Evolutionary conservation across 2,888 invertebrate genomes (phyloP), one percentile per base, ranked within the genome.

Genomic region (Chloromyia formosa): DNA sequence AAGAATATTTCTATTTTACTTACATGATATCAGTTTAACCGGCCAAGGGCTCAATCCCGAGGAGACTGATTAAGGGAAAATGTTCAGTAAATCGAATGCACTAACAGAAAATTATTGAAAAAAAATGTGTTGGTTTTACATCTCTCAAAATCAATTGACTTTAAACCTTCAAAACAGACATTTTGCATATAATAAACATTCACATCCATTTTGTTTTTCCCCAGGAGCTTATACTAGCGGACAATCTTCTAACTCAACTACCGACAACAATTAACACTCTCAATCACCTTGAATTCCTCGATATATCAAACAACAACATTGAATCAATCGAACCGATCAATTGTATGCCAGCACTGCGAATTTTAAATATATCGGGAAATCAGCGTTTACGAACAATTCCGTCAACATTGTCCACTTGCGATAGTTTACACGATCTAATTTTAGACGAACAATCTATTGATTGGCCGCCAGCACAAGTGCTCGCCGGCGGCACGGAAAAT

Each of bases 151-250:
- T n/a, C n/a, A n/a, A n/a, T n/a, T n/a, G n/a, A n/a, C n/a, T n/a
- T n/a, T n/a, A n/a, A n/a, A n/a, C n/a, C n/a, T n/a, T n/a, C n/a
- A n/a, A n/a, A n/a, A n/a, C n/a, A n/a, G n/a, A n/a, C n/a, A n/a
- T n/a, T n/a, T n/a, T n/a, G n/a, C n/a, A n/a, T n/a, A n/a, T n/a
- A n/a, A n/a, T n/a, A n/a, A n/a, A n/a, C n/a, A n/a, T n/a, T n/a
- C n/a, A n/a, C n/a, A n/a, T n/a, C n/a, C n/a, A 74, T 53, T 49
- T 49, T 49, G 5, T 58, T 66, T 62, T 62, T 62, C 23, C 27
- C 4, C 27, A 91, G 91, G 93, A 94, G 83, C 85, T 95, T 76
- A 90, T 93, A 86, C 80, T 93, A 78, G 91, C 91, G 82, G 87
- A 91, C 81, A 95, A 95, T 87, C 87, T 87, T 77, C 83, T 95